Evolutionary conservation across 2,888 invertebrate species (phyloP), one percentile per base, ranked within the genome.

Genomic region (Anthrax anthrax): DNA sequence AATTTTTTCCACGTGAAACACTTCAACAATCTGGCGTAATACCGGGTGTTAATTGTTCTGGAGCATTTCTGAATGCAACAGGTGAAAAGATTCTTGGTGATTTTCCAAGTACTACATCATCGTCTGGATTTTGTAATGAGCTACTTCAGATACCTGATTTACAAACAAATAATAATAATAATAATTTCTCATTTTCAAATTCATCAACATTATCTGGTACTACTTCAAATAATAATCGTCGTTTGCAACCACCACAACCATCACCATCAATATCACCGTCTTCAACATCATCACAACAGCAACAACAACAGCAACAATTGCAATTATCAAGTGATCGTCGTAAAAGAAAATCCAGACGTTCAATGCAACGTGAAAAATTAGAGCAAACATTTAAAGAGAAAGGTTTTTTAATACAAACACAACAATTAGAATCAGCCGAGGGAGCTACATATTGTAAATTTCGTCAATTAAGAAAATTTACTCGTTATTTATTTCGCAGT

Each of bases 401-500:
- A 59, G 91, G 91, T 0, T 91, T 92, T 62, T 70, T 92, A 42
- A 91, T 92, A 47, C 91, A 92, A 62, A 92, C 91, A 0, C 91
- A 92, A 62, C 91, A 92, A 61, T 69, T 91, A 43, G 89, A 91
- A 60, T 89, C 89, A 0, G 90, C 91, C 0, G 91, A 92, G 61
- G 91, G 91, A 0, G 90, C 91, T 0, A 91, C 91, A 0, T 92
- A 91, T 59, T 92, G 92, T 65, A 92, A 92, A 64, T 92, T 92
- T 62, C 70, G 91, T 41, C 91, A 92, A 61, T 70, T 92, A 23
- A 73, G 89, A 52, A 92, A 92, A 64, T 91, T 92, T 60, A 92
- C 92, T 0, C 74, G 91, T 44, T 92, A 92, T 62, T 70, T 92
- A 51, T 90, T 91, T 58, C 75, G 91, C 56, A 90, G 89, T 61